Evolutionary conservation across 1,140 invertebrate species (phyloP).

Genomic region (Drosophila oshimai): DNA sequence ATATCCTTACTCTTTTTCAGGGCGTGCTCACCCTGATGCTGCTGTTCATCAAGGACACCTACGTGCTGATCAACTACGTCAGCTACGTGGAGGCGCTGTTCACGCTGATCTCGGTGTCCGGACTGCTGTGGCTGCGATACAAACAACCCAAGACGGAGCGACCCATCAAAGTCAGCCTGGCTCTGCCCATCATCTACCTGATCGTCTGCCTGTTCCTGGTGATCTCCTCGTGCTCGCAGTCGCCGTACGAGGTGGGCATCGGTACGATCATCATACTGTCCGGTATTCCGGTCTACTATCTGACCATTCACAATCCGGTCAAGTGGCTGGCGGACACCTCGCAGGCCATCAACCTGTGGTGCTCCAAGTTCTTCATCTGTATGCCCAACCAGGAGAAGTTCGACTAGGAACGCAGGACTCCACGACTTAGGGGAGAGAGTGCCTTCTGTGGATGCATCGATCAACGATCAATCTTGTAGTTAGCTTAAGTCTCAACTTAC

Average conservation of each 20-base stretch:
- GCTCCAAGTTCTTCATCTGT: slow-evolving; percentile 90
- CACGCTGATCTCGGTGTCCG: slow-evolving; percentile 93
- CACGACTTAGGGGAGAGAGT: slow-evolving; percentile 11
- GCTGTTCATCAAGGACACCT: slow-evolving; percentile 93
- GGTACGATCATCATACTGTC: slow-evolving; percentile 91
- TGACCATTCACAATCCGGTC: slow-evolving; percentile 90
- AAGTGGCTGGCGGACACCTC: slow-evolving; percentile 84
- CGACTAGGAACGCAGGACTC: slow-evolving; percentile 46
- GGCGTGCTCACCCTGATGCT: slow-evolving; percentile 91
- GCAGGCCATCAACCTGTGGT: slow-evolving; percentile 86
- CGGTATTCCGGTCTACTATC: slow-evolving; percentile 92
- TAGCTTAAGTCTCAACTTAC: slow-evolving; percentile 50
- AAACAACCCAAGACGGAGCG: slow-evolving; percentile 88
- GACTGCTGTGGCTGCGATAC: slow-evolving; percentile 93
- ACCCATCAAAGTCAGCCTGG: slow-evolving; percentile 88
- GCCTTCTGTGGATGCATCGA: slow-evolving; percentile 42
- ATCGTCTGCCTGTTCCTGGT: slow-evolving; percentile 93
- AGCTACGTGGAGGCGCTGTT: slow-evolving; percentile 97
- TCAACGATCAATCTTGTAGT: slow-evolving; percentile 32
- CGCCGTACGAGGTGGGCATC: slow-evolving; percentile 91
- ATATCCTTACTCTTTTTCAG: slow-evolving; percentile 84
- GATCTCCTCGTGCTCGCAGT: slow-evolving; percentile 89
- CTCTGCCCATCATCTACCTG: slow-evolving; percentile 92
- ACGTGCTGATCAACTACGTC: slow-evolving; percentile 95
- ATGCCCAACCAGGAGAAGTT: slow-evolving; percentile 85